These are phyloP conservation scores for Xiphophorus couchianus DNA, from an alignment of 2,113 vertebrate species.

Conservation along the genomic window DNA sequence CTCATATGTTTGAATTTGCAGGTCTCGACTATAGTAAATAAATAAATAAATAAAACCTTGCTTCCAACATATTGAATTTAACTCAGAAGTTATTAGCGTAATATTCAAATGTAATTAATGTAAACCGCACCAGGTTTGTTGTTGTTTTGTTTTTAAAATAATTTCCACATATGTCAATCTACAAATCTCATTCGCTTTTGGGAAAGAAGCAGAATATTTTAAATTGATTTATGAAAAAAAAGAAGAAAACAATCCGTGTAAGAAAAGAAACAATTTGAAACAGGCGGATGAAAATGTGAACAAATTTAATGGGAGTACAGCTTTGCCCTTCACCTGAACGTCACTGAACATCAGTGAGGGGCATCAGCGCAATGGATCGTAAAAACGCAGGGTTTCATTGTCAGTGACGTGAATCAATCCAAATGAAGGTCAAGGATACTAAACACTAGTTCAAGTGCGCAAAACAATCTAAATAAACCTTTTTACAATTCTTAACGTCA, in stretches of 20 bases:
- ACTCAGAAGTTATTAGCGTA: too few relatives aligned
- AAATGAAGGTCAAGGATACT: background rate
- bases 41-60: too few relatives aligned
- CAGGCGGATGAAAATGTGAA: background rate
- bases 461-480: background rate
- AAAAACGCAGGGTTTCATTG: conserved; percentile 4
- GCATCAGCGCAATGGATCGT: conserved; percentile 20
- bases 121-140: too few relatives aligned
- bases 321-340: conserved; percentile 2
- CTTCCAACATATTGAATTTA: too few relatives aligned
- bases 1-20: too few relatives aligned
- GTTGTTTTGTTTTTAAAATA: background rate
- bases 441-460: background rate
- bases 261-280: background rate
- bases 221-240: background rate
- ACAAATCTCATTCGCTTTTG: background rate
- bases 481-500: background rate
- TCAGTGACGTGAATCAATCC: conserved; percentile 2
- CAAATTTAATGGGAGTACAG: background rate
- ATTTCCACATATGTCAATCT: background rate
- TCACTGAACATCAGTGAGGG: conserved; percentile 21
- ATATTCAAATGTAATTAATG: too few relatives aligned
- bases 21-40: too few relatives aligned
- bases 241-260: too few relatives aligned
- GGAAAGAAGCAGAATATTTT: background rate